Percentiles rank a stretch among this genome's conserved stretches.
These are phyloP conservation scores for Pluvialis apricaria DNA, from an alignment of 2,113 vertebrate genomes.

Conservation along the genomic window DNA sequence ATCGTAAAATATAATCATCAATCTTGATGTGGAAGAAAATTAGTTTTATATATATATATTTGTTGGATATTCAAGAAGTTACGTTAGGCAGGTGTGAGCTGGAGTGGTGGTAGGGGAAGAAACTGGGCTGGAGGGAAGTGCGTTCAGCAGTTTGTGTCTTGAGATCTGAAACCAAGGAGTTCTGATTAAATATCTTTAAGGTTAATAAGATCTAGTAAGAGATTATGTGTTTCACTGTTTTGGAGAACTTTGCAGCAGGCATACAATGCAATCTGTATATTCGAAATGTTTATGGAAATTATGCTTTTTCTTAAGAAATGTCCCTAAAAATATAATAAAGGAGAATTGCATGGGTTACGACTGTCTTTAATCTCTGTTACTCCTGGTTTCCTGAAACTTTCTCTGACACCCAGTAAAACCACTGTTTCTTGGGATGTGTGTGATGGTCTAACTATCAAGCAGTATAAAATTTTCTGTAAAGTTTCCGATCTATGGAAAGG, in stretches of 20 bases:
- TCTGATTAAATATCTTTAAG: background rate
- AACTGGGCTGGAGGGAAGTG: rapidly evolving
- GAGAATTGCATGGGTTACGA: background rate
- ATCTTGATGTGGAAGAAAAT: background rate
- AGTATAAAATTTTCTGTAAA: background rate
- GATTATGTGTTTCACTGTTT: background rate
- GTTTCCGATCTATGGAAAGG: background rate
- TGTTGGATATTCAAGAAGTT: background rate
- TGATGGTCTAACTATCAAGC: background rate
- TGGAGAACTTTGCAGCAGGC: background rate
- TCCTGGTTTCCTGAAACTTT: background rate
- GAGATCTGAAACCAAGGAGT: background rate
- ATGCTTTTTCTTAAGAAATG: background rate
- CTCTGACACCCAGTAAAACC: background rate
- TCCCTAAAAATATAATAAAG: background rate
- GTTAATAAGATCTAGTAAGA: background rate
- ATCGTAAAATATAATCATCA: background rate
- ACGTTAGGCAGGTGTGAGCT: background rate
- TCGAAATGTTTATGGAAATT: background rate
- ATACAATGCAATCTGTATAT: background rate
- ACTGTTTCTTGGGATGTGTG: background rate
- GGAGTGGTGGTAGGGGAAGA: background rate
- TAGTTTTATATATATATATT: background rate
- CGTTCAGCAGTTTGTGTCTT: background rate
- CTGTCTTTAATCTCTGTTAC: background rate